phyloP scores from a whole-genome alignment of 2,113 vertebrate species.

The Pica pica region DNA sequence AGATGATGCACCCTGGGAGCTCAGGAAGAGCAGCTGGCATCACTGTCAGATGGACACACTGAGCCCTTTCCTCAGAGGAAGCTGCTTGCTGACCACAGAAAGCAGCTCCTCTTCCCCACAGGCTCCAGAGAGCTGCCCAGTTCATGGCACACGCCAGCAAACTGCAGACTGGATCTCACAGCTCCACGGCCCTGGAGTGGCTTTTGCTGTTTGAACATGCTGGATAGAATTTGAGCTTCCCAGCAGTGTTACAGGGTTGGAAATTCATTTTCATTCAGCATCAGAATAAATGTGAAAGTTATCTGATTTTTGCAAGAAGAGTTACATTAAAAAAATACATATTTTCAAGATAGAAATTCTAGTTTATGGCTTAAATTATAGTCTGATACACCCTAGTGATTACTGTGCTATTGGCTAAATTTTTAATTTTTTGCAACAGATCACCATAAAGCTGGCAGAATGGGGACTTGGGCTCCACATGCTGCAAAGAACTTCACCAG shows the following conservation, averaged over 20 bases:
- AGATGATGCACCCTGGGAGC: not conserved
- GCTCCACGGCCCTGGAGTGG: no score
- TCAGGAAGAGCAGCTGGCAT: no score
- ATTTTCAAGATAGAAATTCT: not conserved
- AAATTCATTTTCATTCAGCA: not conserved
- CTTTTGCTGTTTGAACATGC: fast-evolving
- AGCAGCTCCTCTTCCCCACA: not conserved
- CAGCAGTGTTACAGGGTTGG: not conserved
- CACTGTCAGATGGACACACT: fast-evolving
- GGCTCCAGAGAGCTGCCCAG: not conserved
- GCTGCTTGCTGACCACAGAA: not conserved
- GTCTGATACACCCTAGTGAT: not conserved
- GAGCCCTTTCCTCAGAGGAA: not conserved
- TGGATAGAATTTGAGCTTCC: not conserved
- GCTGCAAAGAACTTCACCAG: not conserved
- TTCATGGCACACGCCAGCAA: fast-evolving
- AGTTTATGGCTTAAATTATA: not conserved
- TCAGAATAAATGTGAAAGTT: not conserved
- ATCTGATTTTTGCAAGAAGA: not conserved
- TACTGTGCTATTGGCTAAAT: not conserved
- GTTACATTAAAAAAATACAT: not conserved
- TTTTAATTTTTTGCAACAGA: not conserved
- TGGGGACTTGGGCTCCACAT: not conserved
- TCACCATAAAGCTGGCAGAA: not conserved
- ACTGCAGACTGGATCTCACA: not conserved